Evolutionary conservation across 2,888 invertebrate species (phyloP), one percentile per base, ranked within the genome.

Genomic region (Notodonta dromedarius): DNA sequence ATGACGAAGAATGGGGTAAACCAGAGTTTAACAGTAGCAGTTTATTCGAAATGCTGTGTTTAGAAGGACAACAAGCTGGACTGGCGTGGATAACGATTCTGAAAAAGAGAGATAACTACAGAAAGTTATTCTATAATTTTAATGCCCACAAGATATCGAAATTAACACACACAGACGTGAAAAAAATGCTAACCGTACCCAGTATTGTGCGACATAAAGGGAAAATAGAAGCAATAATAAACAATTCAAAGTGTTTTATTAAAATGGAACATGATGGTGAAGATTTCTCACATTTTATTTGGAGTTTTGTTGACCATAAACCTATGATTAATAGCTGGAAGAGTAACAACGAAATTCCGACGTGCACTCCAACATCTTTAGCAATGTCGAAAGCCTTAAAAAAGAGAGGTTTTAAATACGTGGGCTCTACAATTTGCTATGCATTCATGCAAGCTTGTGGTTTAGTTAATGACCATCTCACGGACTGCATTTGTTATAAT

Each of bases 381-480:
- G 74, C 71, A 7, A 75, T 93, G 59, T 88, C 91, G 6, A 87
- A 82, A 68, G 84, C 83, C 48, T 73, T 93, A 56, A 93, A 90
- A 72, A 81, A 78, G 50, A 84, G 72, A 61, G 90, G 90, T 6
- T 92, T 90, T 66, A 90, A 86, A 71, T 93, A 80, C 82, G 84
- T 92, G 14, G 92, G 92, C 0, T 67, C 90, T 39, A 92, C 83
- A 42, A 89, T 83, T 74, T 91, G 91, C 72, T 92, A 92, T 78
- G 88, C 92, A 52, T 92, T 90, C 71, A 92, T 92, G 92, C 92
- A 93, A 80, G 92, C 92, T 51, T 88, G 91, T 82, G 93, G 93
- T 13, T 79, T 93, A 66, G 85, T 93, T 3, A 86, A 91, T 80
- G 92, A 92, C 66, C 93, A 93, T 69, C 63, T 86, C 52, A 51